These are phyloP conservation scores for Hecatera dysodea DNA, from an alignment of 2,888 invertebrate species.

Conservation along the genomic window DNA sequence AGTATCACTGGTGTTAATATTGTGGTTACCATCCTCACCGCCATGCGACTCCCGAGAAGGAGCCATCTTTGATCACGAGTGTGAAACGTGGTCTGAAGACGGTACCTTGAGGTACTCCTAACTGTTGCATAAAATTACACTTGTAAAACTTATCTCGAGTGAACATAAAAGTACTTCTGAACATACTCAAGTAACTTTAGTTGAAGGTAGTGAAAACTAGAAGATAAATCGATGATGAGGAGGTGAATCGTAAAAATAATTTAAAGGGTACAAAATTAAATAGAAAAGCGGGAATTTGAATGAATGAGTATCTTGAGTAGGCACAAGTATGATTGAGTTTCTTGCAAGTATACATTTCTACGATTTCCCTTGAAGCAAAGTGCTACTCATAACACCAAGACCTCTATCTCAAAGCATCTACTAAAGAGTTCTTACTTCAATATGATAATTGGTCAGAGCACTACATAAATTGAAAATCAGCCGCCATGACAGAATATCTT, in stretches of 20 bases:
- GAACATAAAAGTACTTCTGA: constrained; percentile 4
- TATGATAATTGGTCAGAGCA: not conserved
- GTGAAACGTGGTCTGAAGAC: constrained; percentile 32
- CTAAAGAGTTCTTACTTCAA: not conserved
- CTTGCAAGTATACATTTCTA: constrained; percentile 19
- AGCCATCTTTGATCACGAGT: constrained; percentile 48
- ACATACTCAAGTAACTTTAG: not conserved
- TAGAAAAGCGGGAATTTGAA: constrained; percentile 10
- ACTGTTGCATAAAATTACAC: constrained; percentile 1
- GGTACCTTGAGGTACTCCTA: not conserved
- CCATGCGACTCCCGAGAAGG: constrained; percentile 42
- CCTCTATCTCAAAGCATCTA: not conserved
- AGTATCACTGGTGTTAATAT: constrained; percentile 59
- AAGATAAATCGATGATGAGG: not conserved
- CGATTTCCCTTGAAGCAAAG: constrained; percentile 9
- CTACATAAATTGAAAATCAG: not conserved
- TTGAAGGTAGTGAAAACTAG: not conserved
- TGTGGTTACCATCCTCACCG: constrained; percentile 58
- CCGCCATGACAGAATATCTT: not conserved
- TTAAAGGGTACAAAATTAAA: not conserved
- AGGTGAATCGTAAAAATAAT: constrained; percentile 10
- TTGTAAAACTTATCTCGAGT: not conserved
- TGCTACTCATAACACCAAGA: not conserved
- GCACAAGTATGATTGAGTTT: constrained; percentile 11
- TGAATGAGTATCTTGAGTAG: constrained; percentile 1